Conservation (phyloP, 2,888 invertebrate species). For the Lobophora halterata region DNA sequence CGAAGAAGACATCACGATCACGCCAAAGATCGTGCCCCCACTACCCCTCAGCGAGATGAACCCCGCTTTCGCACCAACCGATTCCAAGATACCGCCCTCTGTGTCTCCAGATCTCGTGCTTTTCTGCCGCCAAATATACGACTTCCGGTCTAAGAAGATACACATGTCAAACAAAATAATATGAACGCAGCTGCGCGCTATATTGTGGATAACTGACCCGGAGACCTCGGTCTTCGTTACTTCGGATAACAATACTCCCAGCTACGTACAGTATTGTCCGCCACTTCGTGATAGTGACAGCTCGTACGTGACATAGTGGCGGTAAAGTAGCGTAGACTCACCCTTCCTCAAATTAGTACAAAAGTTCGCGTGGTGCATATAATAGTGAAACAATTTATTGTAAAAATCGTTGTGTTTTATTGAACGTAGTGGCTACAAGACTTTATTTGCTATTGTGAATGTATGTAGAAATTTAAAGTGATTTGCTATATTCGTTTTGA, state of each 20-base stretch:
- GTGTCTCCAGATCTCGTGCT: conserved; percentile 91
- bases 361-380: conserved; percentile 59
- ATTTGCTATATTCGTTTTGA: conserved; percentile 62
- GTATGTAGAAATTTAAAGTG: conserved; percentile 60
- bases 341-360: conserved; percentile 67
- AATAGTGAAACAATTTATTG: conserved; percentile 55
- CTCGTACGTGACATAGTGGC: conserved; percentile 20
- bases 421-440: conserved; percentile 50
- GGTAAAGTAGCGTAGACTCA: conserved; percentile 49
- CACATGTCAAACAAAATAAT: conserved; percentile 71
- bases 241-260: too few species aligned
- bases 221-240: conserved; percentile 20
- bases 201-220: conserved; percentile 18
- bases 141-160: conserved; percentile 93
- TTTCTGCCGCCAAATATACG: conserved; percentile 96
- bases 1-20: conserved; percentile 87
- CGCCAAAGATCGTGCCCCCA: conserved; percentile 87
- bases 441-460: conserved; percentile 62
- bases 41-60: conserved; percentile 81
- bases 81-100: conserved; percentile 83
- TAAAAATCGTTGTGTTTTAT: conserved; percentile 47
- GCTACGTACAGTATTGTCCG: too few species aligned
- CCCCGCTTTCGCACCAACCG: conserved; percentile 69
- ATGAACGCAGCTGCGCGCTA: conserved; percentile 42
- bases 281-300: too few species aligned